Percentiles rank a stretch among this genome's conserved stretches.
Conservation (phyloP, 2,113 vertebrate species). For the Onychostoma macrolepis region DNA sequence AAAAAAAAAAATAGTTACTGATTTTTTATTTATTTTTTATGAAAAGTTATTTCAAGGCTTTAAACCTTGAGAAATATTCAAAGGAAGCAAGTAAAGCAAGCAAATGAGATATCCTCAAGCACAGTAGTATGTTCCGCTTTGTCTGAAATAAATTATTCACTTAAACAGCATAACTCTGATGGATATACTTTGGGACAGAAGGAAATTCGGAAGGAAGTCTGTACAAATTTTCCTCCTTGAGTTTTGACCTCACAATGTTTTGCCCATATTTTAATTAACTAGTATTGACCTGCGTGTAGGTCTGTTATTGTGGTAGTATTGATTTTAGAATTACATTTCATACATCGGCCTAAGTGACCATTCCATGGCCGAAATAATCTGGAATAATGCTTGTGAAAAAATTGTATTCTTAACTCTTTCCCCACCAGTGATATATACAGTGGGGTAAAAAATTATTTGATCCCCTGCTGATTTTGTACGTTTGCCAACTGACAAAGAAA, state of each 20-base stretch:
- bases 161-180: neutral
- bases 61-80: neutral
- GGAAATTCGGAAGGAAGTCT: neutral
- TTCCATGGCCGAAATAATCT: neutral
- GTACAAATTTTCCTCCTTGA: neutral
- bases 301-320: neutral
- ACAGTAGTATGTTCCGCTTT: neutral
- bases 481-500: too few relatives aligned
- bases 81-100: neutral
- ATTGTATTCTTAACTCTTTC: neutral
- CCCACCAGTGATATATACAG: neutral
- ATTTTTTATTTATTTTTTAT: neutral
- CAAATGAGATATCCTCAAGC: neutral
- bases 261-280: neutral
- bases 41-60: neutral
- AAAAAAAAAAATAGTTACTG: neutral
- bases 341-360: neutral
- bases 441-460: too few relatives aligned
- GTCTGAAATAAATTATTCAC: constrained; percentile 2
- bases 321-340: neutral
- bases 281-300: neutral
- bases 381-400: neutral
- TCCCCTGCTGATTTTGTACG: too few relatives aligned
- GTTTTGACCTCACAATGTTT: neutral
- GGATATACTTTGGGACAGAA: neutral